Evolutionary conservation across 2,113 vertebrate species (phyloP), one percentile per base, ranked within the genome.

Genomic region (Rhynchopsitta pachyrhyncha): DNA sequence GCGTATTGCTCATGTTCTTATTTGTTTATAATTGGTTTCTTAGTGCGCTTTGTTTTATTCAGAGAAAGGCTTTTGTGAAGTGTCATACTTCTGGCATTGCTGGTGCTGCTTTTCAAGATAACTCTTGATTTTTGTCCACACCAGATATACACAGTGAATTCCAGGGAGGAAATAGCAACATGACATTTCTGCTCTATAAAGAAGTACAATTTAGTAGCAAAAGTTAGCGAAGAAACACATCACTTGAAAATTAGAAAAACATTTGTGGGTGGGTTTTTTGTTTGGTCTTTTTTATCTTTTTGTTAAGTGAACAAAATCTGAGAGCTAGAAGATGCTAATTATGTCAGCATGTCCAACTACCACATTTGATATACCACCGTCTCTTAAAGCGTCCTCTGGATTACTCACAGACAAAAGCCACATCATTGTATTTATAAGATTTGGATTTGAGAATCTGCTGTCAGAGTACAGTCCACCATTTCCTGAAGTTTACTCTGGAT

Each of bases 11-110:
- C 28, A 28, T 37, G 49, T 73, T 91, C 64, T 91, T 88, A 50
- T 49, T 92, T 49, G 18, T 84, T 95, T 92, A 33, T 82, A 93
- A 92, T 63, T 82, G 25, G 22, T 70, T 75, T 62, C 53, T 94
- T 69, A 74, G n/a, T 15, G 42, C 71, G 39, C 24, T 79, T 70
- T 7, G 12, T 49, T 70, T 42, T 73, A 76, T 90, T 94, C 37
- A 86, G 67, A 74, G n/a, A 83, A 60, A 2, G 2, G 59, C 42
- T 78, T 68, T 46, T 70, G 59, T 71, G 44, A 88, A 90, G 49
- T 23, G 46, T 67, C 78, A 39, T 82, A 80, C 31, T 89, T 85
- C 59, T 73, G 53, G 59, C 44, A 86, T 50, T 82, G 16, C 39
- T 86, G 55, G 44, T 47, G 39, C 55, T 87, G 18, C n/a, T 89